Conservation (phyloP, 2,797 vertebrate genomes). For the Botia kubotai region DNA sequence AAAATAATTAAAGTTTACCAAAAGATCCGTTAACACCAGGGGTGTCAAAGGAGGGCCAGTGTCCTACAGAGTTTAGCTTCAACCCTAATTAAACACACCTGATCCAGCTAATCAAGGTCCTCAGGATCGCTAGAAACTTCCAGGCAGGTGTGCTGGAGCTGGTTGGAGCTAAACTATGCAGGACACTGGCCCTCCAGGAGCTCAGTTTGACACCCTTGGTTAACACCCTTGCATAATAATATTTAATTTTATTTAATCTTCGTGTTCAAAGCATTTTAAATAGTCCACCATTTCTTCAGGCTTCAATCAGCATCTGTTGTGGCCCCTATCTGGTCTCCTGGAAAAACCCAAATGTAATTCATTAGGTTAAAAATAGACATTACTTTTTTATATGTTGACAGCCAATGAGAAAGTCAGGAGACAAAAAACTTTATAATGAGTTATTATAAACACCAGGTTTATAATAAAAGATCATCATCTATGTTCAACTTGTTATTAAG, state of each 20-base stretch:
- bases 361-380: neutral
- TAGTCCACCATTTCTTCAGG: neutral
- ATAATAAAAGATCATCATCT: neutral
- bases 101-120: too few species aligned
- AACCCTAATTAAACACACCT: too few species aligned
- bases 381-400: neutral
- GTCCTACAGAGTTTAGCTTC: too few species aligned
- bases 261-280: neutral
- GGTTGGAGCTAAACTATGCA: too few species aligned
- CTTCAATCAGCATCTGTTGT: constrained; percentile 8
- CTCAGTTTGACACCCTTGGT: too few species aligned
- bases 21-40: neutral
- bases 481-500: neutral
- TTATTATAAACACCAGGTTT: too few species aligned
- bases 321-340: constrained; percentile 8
- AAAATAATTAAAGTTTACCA: too few species aligned
- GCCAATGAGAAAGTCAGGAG: neutral
- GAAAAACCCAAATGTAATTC: constrained; percentile 22
- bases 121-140: too few species aligned
- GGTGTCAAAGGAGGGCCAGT: too few species aligned
- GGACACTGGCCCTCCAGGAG: too few species aligned
- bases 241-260: neutral
- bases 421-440: too few species aligned
- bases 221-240: neutral
- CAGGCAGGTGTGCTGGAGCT: too few species aligned